A percentile compares a stretch with the other conserved stretches of the same genome.
These are phyloP conservation scores for Clunio marinus DNA, from an alignment of 2,888 invertebrate genomes.

Conservation along the genomic window DNA sequence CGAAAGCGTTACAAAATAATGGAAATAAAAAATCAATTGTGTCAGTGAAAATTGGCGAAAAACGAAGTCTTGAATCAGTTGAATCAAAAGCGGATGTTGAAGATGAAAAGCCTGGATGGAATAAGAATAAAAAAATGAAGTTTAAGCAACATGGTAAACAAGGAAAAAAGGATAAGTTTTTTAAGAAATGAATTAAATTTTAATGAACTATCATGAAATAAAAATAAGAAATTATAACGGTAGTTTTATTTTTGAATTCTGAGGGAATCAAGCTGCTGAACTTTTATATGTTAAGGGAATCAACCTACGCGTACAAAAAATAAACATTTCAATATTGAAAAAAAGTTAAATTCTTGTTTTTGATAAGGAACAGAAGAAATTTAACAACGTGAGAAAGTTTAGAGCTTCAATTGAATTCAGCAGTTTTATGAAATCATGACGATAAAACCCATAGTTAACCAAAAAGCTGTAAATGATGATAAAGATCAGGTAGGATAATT, in stretches of 20 bases:
- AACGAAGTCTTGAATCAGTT: constrained; percentile 2
- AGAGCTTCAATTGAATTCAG: too few relatives aligned
- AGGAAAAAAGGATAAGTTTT: constrained; percentile 25
- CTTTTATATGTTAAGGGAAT: too few relatives aligned
- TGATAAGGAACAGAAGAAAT: too few relatives aligned
- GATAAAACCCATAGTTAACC: constrained; percentile 48
- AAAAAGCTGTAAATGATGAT: constrained; percentile 43
- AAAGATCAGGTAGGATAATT: neutral
- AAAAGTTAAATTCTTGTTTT: too few relatives aligned
- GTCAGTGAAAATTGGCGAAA: constrained; percentile 58
- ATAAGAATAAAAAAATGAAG: constrained; percentile 34
- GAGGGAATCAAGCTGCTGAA: too few relatives aligned
- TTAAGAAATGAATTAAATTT: neutral
- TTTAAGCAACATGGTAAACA: neutral
- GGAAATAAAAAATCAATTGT: constrained; percentile 54
- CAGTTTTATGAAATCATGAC: constrained; percentile 45
- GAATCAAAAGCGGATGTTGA: neutral
- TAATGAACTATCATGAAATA: too few relatives aligned
- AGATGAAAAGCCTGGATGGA: neutral
- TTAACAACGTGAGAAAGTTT: too few relatives aligned
- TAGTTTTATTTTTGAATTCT: too few relatives aligned
- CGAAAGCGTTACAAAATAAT: constrained; percentile 53
- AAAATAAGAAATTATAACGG: neutral
- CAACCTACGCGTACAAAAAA: too few relatives aligned
- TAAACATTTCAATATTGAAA: neutral